A percentile compares a stretch with the other conserved stretches of the same genome.
These are phyloP conservation scores for Uria lomvia DNA, from an alignment of 2,113 vertebrate species.

Conservation along the genomic window DNA sequence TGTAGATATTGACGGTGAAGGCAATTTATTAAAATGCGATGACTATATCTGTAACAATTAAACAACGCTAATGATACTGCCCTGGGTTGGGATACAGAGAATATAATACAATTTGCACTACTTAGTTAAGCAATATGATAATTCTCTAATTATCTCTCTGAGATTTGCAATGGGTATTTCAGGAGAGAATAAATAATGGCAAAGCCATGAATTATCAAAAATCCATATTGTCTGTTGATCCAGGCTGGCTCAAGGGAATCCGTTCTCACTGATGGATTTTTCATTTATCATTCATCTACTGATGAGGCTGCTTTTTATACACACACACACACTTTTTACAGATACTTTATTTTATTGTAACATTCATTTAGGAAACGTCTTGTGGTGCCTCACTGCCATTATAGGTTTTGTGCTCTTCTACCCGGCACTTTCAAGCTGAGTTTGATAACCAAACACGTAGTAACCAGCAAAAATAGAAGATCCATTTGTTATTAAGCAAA, in stretches of 20 bases:
- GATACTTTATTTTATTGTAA: conserved; percentile 53
- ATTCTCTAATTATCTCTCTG: conserved; percentile 75
- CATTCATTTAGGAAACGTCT: conserved; percentile 64
- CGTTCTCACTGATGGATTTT: conserved; percentile 63
- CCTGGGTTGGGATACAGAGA: conserved; percentile 48
- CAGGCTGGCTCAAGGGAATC: conserved; percentile 66
- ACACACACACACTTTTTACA: background rate
- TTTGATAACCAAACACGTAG: conserved; percentile 64
- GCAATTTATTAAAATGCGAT: conserved; percentile 57
- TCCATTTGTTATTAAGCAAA: conserved; percentile 68
- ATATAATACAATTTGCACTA: conserved; percentile 63
- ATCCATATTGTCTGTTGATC: conserved; percentile 68
- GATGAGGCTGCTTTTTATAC: conserved; percentile 63
- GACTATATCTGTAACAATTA: conserved; percentile 72
- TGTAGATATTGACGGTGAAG: conserved; percentile 62
- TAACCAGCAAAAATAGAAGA: conserved; percentile 65
- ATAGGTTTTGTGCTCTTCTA: conserved; percentile 47
- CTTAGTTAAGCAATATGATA: conserved; percentile 76
- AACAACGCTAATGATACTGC: conserved; percentile 66
- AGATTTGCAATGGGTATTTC: conserved; percentile 64
- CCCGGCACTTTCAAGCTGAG: conserved; percentile 37
- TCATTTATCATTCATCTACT: conserved; percentile 67
- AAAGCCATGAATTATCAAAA: conserved; percentile 73
- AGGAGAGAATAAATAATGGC: conserved; percentile 63
- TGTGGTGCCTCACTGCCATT: conserved; percentile 26